phyloP scores from a whole-genome alignment of 2,888 invertebrate genomes.

The Ectropis crepuscularia region DNA sequence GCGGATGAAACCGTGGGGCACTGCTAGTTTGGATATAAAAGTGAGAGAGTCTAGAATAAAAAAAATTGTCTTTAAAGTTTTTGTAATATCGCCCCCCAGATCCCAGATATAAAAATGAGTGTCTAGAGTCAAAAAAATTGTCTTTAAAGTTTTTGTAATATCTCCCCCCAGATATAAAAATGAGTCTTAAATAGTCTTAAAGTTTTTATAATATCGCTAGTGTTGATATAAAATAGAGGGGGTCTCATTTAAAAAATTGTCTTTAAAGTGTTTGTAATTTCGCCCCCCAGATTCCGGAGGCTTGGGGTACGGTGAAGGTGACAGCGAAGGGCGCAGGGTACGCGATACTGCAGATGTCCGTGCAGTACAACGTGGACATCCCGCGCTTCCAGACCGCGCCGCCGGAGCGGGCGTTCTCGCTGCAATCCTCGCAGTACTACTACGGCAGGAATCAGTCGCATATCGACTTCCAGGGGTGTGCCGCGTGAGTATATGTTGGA shows the following conservation, averaged over 20 bases:
- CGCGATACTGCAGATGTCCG: constrained; percentile 96
- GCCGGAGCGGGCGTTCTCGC: constrained; percentile 91
- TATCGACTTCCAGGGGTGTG: constrained; percentile 93
- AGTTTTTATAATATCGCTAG: too few species aligned
- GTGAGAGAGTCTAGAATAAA: too few species aligned
- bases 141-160: too few species aligned
- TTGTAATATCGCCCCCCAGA: constrained; percentile 77
- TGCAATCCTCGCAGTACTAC: constrained; percentile 90
- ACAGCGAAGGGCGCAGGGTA: constrained; percentile 97
- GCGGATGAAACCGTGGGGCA: too few species aligned
- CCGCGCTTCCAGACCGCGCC: constrained; percentile 93
- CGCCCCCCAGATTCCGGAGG: constrained; percentile 90
- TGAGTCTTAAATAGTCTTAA: too few species aligned
- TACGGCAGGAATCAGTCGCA: constrained; percentile 97
- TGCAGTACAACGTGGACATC: constrained; percentile 95
- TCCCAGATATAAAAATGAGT: too few species aligned
- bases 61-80: too few species aligned
- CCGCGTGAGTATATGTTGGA: constrained; percentile 85
- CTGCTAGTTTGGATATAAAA: too few species aligned
- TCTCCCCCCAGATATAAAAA: constrained; percentile 88
- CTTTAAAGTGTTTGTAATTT: not conserved
- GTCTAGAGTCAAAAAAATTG: too few species aligned
- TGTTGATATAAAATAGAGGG: constrained; percentile 67
- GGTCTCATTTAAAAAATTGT: too few species aligned
- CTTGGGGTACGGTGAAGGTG: constrained; percentile 97